phyloP scores from a whole-genome alignment of 2,113 vertebrate species.

The Microtus richardsoni region DNA sequence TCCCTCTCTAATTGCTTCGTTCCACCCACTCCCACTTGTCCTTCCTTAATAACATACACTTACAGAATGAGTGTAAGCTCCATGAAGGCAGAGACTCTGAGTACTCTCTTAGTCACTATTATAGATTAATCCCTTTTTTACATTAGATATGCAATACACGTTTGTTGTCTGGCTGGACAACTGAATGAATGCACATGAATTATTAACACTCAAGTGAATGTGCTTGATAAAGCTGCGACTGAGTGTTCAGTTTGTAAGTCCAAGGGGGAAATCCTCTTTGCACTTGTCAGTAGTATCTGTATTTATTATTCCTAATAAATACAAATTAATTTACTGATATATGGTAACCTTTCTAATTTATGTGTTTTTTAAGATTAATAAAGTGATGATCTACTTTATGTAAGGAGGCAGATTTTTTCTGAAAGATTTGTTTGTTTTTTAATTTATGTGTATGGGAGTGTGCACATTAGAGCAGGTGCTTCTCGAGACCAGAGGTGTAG shows the following conservation, averaged over 20 bases:
- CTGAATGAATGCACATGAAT: slow-evolving; percentile 43
- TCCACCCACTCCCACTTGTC: not conserved
- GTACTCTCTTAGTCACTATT: not conserved
- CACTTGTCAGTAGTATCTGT: slow-evolving; percentile 5
- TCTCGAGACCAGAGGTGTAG: not conserved
- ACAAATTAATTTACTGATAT: not conserved
- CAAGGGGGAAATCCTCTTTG: slow-evolving; percentile 24
- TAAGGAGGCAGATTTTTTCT: slow-evolving; percentile 5
- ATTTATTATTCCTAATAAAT: slow-evolving; percentile 2
- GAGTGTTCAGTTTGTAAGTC: slow-evolving; percentile 19
- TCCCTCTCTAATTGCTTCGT: not conserved
- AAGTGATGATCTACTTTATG: slow-evolving; percentile 47
- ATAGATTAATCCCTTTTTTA: not conserved
- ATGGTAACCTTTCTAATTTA: not conserved
- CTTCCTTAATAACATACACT: not conserved
- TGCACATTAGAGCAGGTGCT: not conserved
- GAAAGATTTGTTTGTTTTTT: not conserved
- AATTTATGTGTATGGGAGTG: not conserved
- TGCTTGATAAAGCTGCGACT: slow-evolving; percentile 52
- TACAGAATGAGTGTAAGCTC: not conserved
- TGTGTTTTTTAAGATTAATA: slow-evolving; percentile 32
- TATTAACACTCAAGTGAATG: slow-evolving; percentile 32
- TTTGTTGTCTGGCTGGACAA: slow-evolving; percentile 4
- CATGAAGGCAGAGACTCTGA: not conserved
- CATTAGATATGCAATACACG: not conserved